Evolutionary conservation across 2,797 vertebrate genomes (phyloP).

Genomic region (Takifugu rubripes): DNA sequence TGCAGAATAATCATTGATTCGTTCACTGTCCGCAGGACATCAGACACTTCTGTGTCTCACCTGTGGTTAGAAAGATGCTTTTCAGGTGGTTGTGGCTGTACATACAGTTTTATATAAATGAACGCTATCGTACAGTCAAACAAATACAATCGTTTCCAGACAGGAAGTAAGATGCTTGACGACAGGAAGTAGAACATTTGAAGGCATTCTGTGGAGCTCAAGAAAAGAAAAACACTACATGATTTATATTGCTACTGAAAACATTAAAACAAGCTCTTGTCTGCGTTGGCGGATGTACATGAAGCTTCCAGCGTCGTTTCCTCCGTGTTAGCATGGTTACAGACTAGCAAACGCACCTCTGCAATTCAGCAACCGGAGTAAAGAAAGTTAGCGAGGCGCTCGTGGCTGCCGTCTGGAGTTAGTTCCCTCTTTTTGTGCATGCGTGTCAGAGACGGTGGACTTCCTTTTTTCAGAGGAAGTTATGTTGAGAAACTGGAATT

Average conservation of each 20-base stretch:
- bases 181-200: conserved; percentile 24
- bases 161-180: conserved; percentile 28
- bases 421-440: conserved; percentile 1
- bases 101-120: conserved; percentile 52
- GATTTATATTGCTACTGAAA: not conserved
- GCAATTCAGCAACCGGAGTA: not conserved
- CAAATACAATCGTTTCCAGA: too few species aligned
- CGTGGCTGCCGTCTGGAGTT: not conserved
- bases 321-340: not conserved
- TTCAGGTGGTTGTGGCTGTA: conserved; percentile 32
- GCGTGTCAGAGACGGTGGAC: conserved; percentile 6
- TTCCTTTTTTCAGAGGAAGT: conserved; percentile 36
- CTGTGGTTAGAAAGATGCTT: not conserved
- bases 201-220: too few species aligned
- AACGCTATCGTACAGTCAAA: conserved; percentile 30
- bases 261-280: conserved; percentile 20
- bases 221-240: conserved; percentile 3
- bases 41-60: too few species aligned
- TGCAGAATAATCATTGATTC: too few species aligned
- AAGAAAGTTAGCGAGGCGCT: not conserved
- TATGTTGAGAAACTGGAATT: conserved; percentile 29
- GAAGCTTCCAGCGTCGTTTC: too few species aligned
- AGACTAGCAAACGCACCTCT: not conserved
- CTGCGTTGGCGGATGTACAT: conserved; percentile 1
- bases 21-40: too few species aligned